phyloP scores from a whole-genome alignment of 2,797 vertebrate genomes.

The Cossypha polioptera region DNA sequence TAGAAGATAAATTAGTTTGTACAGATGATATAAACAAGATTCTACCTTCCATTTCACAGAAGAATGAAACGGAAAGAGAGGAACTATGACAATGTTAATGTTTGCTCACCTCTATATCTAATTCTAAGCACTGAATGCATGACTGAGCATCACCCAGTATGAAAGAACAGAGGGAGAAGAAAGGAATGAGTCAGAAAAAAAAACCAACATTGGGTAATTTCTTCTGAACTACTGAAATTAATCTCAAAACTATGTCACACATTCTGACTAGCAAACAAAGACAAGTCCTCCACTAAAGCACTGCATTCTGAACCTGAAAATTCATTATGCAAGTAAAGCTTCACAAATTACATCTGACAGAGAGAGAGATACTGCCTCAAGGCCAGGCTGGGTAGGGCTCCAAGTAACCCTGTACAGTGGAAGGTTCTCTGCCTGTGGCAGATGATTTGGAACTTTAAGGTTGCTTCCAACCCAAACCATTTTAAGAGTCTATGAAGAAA shows the following conservation, averaged over 20 bases:
- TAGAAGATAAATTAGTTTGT: neutral
- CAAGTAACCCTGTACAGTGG: neutral
- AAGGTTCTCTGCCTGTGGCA: neutral
- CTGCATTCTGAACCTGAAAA: neutral
- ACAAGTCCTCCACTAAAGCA: neutral
- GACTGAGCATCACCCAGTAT: neutral
- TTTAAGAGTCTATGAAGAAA: neutral
- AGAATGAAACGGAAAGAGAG: neutral
- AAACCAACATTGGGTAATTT: neutral
- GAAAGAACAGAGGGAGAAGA: neutral
- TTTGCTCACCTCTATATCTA: neutral
- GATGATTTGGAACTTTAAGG: neutral
- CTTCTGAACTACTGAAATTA: neutral
- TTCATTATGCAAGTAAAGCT: neutral
- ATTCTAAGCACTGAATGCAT: neutral
- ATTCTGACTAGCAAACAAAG: neutral
- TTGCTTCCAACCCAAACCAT: neutral
- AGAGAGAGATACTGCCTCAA: neutral
- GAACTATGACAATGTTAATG: neutral
- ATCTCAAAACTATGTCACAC: neutral
- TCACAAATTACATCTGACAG: neutral
- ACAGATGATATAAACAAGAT: neutral
- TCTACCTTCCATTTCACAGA: neutral
- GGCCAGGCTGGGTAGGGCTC: neutral
- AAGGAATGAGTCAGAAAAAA: neutral